Conservation (phyloP, 2,797 vertebrate species). For the Margarornis squamiger region DNA sequence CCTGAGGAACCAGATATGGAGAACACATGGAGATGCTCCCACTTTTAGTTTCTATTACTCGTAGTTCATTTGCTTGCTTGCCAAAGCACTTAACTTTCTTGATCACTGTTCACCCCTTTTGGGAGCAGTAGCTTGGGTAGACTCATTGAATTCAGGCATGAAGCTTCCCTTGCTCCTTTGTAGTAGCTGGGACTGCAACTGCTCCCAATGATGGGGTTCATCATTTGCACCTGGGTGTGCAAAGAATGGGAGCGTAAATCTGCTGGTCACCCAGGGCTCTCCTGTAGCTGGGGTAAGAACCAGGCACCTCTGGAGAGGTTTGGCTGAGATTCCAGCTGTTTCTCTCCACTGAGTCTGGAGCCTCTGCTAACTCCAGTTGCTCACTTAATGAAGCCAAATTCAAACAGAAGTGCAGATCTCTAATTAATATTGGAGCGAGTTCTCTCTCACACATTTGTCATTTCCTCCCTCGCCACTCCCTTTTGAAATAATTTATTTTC, state of each 20-base stretch:
- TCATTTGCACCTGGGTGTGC: not conserved
- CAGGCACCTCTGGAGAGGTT: not conserved
- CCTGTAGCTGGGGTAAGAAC: not conserved
- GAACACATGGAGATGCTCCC: not conserved
- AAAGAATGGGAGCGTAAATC: not conserved
- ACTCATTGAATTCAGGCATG: not conserved
- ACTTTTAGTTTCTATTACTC: not conserved
- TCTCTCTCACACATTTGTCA: not conserved
- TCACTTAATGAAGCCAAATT: not conserved
- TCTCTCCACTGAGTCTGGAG: not conserved
- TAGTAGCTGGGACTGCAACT: not conserved
- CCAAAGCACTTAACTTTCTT: not conserved
- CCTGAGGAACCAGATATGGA: fast-evolving
- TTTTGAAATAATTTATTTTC: conserved; percentile 49
- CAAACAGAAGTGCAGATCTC: conserved; percentile 2
- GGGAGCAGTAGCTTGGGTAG: not conserved
- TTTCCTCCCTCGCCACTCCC: not conserved
- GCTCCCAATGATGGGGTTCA: not conserved
- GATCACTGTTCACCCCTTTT: not conserved
- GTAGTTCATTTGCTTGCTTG: not conserved
- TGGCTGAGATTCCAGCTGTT: not conserved
- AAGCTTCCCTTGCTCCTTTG: not conserved
- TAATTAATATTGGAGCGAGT: conserved; percentile 24
- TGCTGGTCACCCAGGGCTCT: not conserved
- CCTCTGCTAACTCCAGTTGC: not conserved